Percentiles rank a stretch among this genome's conserved stretches.
These are phyloP conservation scores for Bothrops jararaca DNA, from an alignment of 2,113 vertebrate genomes.

Conservation along the genomic window DNA sequence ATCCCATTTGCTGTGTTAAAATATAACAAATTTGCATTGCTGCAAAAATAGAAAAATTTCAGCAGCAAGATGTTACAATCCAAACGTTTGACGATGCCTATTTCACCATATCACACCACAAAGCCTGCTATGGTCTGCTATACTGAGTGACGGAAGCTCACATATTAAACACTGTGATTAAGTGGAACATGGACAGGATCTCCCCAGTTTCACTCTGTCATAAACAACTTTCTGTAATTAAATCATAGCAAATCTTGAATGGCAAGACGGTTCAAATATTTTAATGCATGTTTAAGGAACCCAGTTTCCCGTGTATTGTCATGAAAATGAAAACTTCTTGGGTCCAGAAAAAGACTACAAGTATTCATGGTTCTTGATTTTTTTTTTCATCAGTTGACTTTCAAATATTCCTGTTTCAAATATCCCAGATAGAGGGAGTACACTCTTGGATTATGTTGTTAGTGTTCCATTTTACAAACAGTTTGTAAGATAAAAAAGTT, in stretches of 20 bases:
- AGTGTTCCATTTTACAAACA: not conserved
- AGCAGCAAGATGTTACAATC: not conserved
- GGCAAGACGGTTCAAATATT: not conserved
- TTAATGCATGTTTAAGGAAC: not conserved
- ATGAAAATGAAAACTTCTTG: not conserved
- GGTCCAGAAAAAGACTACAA: not conserved
- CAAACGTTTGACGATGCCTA: not conserved
- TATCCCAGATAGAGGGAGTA: not conserved
- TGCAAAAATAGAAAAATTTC: not conserved
- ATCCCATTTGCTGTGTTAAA: not conserved
- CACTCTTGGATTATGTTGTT: not conserved
- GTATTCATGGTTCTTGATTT: not conserved
- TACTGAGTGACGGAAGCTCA: not conserved
- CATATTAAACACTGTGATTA: not conserved
- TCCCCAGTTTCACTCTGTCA: not conserved
- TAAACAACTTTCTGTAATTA: not conserved
- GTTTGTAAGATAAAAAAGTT: not conserved
- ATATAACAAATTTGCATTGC: not conserved
- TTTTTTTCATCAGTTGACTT: not conserved
- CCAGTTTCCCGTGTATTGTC: not conserved
- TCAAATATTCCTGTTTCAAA: not conserved
- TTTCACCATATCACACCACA: not conserved
- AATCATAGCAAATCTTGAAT: not conserved
- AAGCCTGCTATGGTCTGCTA: not conserved
- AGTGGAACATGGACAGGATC: not conserved